These are phyloP conservation scores for Cyanoliseus patagonus DNA, from an alignment of 2,113 vertebrate genomes.

Conservation along the genomic window DNA sequence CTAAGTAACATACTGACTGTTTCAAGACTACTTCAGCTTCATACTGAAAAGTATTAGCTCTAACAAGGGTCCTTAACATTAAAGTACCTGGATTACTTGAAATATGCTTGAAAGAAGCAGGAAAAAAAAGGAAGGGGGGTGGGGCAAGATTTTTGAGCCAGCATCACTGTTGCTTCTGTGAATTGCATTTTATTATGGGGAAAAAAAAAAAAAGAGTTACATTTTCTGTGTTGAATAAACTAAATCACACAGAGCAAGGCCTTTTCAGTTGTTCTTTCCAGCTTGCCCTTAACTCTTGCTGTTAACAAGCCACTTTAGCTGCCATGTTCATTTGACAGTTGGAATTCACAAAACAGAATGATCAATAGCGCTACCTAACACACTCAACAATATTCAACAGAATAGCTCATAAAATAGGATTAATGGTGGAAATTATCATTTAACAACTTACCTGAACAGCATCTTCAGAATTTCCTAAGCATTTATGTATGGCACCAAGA, in stretches of 20 bases:
- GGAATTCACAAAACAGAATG: background rate
- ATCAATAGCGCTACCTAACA: background rate
- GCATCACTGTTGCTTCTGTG: background rate
- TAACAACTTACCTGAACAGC: constrained; percentile 83
- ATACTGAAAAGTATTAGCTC: background rate
- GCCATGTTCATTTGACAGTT: background rate
- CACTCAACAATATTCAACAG: background rate
- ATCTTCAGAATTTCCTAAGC: constrained; percentile 93
- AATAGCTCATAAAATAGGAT: background rate
- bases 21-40: background rate
- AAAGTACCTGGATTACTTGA: background rate
- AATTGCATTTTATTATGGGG: background rate
- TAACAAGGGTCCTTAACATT: background rate
- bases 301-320: background rate
- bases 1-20: background rate
- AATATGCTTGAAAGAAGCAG: background rate
- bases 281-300: background rate
- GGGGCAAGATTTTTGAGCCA: background rate
- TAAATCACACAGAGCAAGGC: background rate
- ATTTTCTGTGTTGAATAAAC: background rate
- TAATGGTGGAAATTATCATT: background rate
- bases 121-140: background rate
- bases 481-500: constrained; percentile 96
- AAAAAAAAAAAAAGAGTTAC: background rate
- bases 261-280: background rate